A percentile compares a stretch with the other conserved stretches of the same genome.
These are phyloP conservation scores for Myripristis murdjan DNA, from an alignment of 2,797 vertebrate genomes.

Conservation along the genomic window DNA sequence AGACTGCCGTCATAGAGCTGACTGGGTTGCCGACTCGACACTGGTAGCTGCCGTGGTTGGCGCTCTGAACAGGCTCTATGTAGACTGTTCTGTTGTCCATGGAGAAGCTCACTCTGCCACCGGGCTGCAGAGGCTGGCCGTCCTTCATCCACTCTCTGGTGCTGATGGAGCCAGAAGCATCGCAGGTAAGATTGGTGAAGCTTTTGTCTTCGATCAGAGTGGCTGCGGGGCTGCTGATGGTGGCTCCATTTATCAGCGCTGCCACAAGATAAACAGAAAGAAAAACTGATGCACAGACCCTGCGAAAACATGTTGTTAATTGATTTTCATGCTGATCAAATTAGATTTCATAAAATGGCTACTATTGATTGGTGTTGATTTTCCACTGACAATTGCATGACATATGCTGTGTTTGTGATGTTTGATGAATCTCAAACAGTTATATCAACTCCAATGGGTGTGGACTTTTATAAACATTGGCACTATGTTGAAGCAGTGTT, in stretches of 20 bases:
- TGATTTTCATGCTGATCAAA: too few relatives aligned
- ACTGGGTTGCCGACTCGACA: slow-evolving; percentile 80
- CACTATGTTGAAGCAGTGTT: too few relatives aligned
- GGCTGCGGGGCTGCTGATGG: slow-evolving; percentile 58
- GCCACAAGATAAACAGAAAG: background rate
- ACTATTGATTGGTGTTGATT: too few relatives aligned
- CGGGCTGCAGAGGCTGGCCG: slow-evolving; percentile 41
- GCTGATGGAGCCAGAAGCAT: slow-evolving; percentile 68
- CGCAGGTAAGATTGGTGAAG: slow-evolving; percentile 76
- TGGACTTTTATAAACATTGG: too few relatives aligned
- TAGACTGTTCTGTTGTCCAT: slow-evolving; percentile 56
- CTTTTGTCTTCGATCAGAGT: slow-evolving; percentile 69
- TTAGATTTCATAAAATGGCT: too few relatives aligned
- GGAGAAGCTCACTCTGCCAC: slow-evolving; percentile 62
- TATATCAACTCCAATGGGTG: too few relatives aligned
- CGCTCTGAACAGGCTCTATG: slow-evolving; percentile 65
- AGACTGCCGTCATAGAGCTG: slow-evolving; percentile 55
- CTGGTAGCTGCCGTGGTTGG: slow-evolving; percentile 65
- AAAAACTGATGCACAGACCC: background rate
- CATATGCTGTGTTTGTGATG: too few relatives aligned
- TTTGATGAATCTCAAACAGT: too few relatives aligned
- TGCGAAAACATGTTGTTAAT: too few relatives aligned
- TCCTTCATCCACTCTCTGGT: slow-evolving; percentile 73
- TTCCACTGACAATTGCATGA: too few relatives aligned
- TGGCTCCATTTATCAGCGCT: slow-evolving; percentile 64